These are phyloP conservation scores for Epinephelus moara DNA, from an alignment of 2,113 vertebrate genomes.

Conservation along the genomic window DNA sequence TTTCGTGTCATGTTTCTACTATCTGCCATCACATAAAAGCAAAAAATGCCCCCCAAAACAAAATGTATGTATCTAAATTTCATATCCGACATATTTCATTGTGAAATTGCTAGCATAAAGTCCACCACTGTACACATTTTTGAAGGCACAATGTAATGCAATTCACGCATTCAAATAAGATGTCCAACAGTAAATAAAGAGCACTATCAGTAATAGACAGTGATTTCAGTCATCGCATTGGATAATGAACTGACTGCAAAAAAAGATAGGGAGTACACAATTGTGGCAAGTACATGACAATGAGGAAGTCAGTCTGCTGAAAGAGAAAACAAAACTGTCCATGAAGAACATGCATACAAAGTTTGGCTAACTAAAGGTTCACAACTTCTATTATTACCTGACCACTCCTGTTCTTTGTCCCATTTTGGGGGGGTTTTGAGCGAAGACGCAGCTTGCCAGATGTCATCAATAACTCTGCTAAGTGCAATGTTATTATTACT, in stretches of 20 bases:
- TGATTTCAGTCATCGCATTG: not conserved
- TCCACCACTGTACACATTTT: not conserved
- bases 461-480: not conserved
- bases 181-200: not conserved
- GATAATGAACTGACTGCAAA: not conserved
- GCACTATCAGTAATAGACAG: too few relatives aligned
- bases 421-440: not conserved
- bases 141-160: not conserved
- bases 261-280: too few relatives aligned
- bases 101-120: not conserved
- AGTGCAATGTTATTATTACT: not conserved
- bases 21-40: too few relatives aligned
- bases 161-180: not conserved
- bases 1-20: too few relatives aligned
- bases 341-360: too few relatives aligned
- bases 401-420: not conserved
- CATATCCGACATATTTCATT: not conserved
- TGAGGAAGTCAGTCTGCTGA: too few relatives aligned
- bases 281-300: too few relatives aligned
- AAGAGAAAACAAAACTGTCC: too few relatives aligned
- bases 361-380: too few relatives aligned
- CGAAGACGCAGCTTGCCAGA: not conserved
- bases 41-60: not conserved
- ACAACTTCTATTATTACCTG: too few relatives aligned
- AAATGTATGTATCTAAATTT: not conserved